Conservation (phyloP, 2,113 vertebrate species). For the Hippoglossus stenolepis region DNA sequence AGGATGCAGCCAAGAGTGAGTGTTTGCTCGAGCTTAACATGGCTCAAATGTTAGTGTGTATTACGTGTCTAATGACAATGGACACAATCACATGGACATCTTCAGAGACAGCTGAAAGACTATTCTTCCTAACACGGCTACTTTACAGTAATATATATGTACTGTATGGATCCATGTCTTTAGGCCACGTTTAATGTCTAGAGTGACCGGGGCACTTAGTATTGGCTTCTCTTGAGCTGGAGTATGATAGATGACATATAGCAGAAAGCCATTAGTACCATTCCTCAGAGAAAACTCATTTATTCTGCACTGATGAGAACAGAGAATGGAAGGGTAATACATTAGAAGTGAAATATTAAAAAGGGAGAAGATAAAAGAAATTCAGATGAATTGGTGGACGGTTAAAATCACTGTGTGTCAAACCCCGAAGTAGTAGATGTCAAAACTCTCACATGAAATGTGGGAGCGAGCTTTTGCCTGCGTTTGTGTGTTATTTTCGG, state of each 20-base stretch:
- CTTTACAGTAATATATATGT: slow-evolving; percentile 1
- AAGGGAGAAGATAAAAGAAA: slow-evolving; percentile 20
- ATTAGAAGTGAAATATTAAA: slow-evolving; percentile 13
- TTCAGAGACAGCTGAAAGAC: not conserved
- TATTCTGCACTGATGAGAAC: slow-evolving; percentile 44
- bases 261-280: slow-evolving; percentile 47
- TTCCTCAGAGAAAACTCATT: slow-evolving; percentile 43
- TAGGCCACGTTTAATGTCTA: slow-evolving; percentile 7
- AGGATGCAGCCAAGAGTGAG: not conserved
- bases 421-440: slow-evolving; percentile 16
- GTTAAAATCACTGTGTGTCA: slow-evolving; percentile 3
- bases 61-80: slow-evolving; percentile 3
- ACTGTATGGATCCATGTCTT: slow-evolving; percentile 11
- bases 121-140: not conserved
- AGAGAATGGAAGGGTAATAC: slow-evolving; percentile 35
- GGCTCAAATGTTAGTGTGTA: not conserved
- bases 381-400: slow-evolving; percentile 10
- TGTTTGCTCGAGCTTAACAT: slow-evolving; percentile 4
- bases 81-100: not conserved
- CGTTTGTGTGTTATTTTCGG: not conserved
- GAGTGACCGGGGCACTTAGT: slow-evolving; percentile 21
- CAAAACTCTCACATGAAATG: slow-evolving; percentile 23
- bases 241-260: slow-evolving; percentile 49
- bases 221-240: slow-evolving; percentile 29
- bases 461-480: slow-evolving; percentile 15